phyloP scores from a whole-genome alignment of 2,113 vertebrate species.

The Clarias macrocephalus region DNA sequence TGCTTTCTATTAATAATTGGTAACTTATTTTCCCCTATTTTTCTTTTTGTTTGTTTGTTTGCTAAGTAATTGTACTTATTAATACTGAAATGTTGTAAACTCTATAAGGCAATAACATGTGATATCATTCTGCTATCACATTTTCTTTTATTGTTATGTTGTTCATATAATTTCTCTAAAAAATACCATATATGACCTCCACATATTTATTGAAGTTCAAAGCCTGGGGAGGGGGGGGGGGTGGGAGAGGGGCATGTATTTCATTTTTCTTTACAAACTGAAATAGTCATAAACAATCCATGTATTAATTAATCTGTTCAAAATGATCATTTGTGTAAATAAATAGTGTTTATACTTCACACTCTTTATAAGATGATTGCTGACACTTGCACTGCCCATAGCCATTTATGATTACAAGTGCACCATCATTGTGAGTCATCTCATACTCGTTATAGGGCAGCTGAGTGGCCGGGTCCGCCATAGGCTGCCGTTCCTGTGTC shows the following conservation, averaged over 20 bases:
- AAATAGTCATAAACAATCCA: conserved; percentile 1
- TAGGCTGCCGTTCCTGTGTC: conserved; percentile 94
- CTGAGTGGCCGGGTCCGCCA: conserved; percentile 95
- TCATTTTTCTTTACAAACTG: conserved; percentile 9
- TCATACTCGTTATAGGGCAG: conserved; percentile 98
- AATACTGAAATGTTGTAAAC: not conserved
- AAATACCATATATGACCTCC: conserved; percentile 3
- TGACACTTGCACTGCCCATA: conserved; percentile 99
- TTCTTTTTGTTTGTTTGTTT: not conserved
- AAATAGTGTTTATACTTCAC: conserved; percentile 93
- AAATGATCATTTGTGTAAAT: conserved; percentile 74
- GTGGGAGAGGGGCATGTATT: not conserved
- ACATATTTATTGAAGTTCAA: conserved; percentile 1
- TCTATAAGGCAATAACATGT: not conserved
- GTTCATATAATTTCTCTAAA: not conserved
- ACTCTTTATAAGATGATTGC: conserved; percentile 99
- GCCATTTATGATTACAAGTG: conserved; percentile 97
- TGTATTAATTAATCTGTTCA: conserved; percentile 67
- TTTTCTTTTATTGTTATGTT: not conserved
- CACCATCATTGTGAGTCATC: conserved; percentile 92
- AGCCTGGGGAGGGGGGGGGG: not conserved
- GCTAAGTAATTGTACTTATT: not conserved
- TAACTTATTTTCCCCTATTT: not conserved
- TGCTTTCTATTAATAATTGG: not conserved
- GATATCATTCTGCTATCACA: not conserved